Conservation (phyloP, 2,797 vertebrate genomes). For the Parauchenoglanis punctatus region DNA sequence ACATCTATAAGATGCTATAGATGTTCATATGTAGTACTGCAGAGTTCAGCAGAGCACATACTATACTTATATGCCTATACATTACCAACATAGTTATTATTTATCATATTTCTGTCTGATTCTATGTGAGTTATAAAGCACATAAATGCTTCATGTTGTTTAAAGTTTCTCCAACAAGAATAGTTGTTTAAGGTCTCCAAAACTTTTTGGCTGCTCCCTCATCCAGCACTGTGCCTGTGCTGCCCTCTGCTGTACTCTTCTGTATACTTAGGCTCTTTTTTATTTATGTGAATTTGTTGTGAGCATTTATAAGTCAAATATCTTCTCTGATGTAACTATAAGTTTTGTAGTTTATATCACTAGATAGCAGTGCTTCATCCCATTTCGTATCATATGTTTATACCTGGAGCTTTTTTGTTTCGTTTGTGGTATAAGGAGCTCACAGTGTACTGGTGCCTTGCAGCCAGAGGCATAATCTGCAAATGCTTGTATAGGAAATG, state of each 20-base stretch:
- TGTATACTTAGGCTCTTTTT: neutral
- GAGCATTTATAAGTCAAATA: neutral
- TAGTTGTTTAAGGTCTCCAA: neutral
- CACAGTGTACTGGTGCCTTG: neutral
- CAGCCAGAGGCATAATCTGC: neutral
- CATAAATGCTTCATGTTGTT: neutral
- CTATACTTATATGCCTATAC: neutral
- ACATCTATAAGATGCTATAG: neutral
- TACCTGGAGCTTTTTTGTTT: neutral
- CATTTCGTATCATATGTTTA: neutral
- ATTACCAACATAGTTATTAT: no score
- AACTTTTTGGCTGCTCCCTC: neutral
- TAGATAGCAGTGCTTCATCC: constrained; percentile 38
- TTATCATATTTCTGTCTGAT: neutral
- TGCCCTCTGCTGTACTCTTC: constrained; percentile 38
- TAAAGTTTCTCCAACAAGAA: neutral
- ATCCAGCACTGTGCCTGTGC: constrained; percentile 13
- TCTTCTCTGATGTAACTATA: neutral
- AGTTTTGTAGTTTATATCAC: neutral
- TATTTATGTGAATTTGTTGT: neutral
- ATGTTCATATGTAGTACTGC: neutral
- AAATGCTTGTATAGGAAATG: neutral
- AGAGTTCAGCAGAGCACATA: neutral
- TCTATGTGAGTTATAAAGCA: no score
- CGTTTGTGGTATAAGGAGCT: neutral